Evolutionary conservation across 2,113 vertebrate genomes (phyloP).

Genomic region (human): GRCh38 chr7:127340001-127340500

Average conservation of each 20-base stretch:
- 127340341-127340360: not conserved
- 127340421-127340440: not conserved
- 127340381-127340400: not conserved
- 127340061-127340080: not conserved
- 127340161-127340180: not conserved
- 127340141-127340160: not conserved
- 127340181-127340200: too few species aligned
- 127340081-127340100: not conserved
- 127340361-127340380: not conserved
- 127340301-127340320: too few species aligned
- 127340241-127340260: too few species aligned
- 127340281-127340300: too few species aligned
- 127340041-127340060: not conserved
- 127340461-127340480: not conserved
- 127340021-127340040: not conserved
- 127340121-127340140: not conserved
- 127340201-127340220: too few species aligned
- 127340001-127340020: not conserved
- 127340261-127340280: too few species aligned
- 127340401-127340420: not conserved
- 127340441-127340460: slow-evolving; percentile 1
- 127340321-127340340: too few species aligned
- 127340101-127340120: not conserved
- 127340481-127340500: not conserved
- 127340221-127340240: too few species aligned